Percentiles rank a stretch among this genome's conserved stretches.
phyloP scores from a whole-genome alignment of 2,888 invertebrate species.

The Aplocera efformata region DNA sequence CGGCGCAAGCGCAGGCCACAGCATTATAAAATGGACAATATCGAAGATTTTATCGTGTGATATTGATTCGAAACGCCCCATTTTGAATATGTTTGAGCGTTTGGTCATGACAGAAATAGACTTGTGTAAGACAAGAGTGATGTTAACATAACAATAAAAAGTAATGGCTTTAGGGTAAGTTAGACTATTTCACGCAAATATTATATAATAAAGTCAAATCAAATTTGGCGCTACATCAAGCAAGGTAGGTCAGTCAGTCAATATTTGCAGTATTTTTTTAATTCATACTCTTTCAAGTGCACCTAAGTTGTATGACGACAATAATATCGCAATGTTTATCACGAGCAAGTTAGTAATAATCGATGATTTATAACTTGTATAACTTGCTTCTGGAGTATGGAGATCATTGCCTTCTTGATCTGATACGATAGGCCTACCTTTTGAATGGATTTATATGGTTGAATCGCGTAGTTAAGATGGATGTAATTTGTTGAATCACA shows the following conservation, averaged over 20 bases:
- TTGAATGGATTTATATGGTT: conserved; percentile 21
- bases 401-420: conserved; percentile 37
- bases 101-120: conserved; percentile 4
- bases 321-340: conserved; percentile 60
- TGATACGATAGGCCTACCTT: conserved; percentile 48
- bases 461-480: conserved; percentile 3
- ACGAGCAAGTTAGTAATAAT: conserved; percentile 58
- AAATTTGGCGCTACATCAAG: no score
- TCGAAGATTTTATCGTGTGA: conserved; percentile 24
- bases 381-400: conserved; percentile 40
- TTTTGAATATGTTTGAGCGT: conserved; percentile 3
- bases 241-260: no score
- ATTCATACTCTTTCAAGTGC: no score
- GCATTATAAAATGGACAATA: conserved; percentile 46
- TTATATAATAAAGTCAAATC: no score
- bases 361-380: conserved; percentile 57
- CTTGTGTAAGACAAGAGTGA: conserved; percentile 1
- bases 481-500: conserved; percentile 12
- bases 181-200: no score
- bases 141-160: no score
- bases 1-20: conserved; percentile 31
- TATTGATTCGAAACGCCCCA: conserved; percentile 29
- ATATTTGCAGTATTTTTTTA: no score
- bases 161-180: no score
- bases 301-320: conserved; percentile 34